Evolutionary conservation across 2,888 invertebrate species (phyloP), one percentile per base, ranked within the genome.

Genomic region (Cantharis rustica): DNA sequence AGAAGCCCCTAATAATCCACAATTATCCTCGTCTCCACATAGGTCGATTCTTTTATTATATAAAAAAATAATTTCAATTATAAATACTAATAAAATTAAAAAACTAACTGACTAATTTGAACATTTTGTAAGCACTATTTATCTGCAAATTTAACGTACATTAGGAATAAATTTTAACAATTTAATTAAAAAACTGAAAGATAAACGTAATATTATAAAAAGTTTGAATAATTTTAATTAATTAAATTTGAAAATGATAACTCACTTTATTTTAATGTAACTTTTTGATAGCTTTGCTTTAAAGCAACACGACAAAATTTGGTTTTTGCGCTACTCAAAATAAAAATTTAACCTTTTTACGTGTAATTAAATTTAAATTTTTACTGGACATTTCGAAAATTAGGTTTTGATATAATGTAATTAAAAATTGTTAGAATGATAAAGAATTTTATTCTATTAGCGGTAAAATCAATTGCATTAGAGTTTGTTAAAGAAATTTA

Each of bases 1-100:
- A 1, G 91, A 89, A 76, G 90, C 86, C 5, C 91, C 91, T 68
- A 90, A 85, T 4, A 91, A 89, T 75, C 85, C 87, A 73, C 88
- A 88, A 71, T 82, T 83, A 63, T 82, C 81, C 72, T 83, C 80
- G 27, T 85, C 84, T 62, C 82, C 83, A 80, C 88, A 89, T 62
- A 88, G 86, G 81, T 88, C 86, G 75, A 85, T 83, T 82, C 88
- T 88, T 79, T 16, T 79, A 80, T 27, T 68, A 15, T 23, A n/a
- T 20, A 66, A 17, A 66, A n/a, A 66, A 66, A 13, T 66, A 16
- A n/a, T 20, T 66, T 66, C 20, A 47, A 47, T 47, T 47, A 47
- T 47, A 47, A 47, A 47, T 31, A 23, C 17, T 2, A 10, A 10
- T 27, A 31, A n/a, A n/a, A n/a, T n/a, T n/a, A 47, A n/a, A n/a